Percentiles rank a stretch among this genome's conserved stretches.
phyloP scores from a whole-genome alignment of 2,888 invertebrate genomes.

The Temnothorax rugatulus region DNA sequence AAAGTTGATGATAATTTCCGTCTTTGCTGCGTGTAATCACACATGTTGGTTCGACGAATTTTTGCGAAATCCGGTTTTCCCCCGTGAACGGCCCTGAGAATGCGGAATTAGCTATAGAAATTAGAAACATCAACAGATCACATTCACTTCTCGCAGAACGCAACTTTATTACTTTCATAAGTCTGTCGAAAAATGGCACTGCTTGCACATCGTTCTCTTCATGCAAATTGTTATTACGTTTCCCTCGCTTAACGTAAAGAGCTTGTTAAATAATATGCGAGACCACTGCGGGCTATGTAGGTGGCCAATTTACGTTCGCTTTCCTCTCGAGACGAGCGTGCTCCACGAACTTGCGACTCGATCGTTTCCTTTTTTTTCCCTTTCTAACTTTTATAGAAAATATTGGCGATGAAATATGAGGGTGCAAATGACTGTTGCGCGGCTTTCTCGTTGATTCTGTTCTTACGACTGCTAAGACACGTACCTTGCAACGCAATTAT shows the following conservation, averaged over 20 bases:
- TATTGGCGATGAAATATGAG: constrained; percentile 62
- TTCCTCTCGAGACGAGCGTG: constrained; percentile 20
- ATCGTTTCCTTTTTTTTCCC: constrained; percentile 39
- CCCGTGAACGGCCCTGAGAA: constrained; percentile 21
- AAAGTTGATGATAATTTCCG: not conserved
- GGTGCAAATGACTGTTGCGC: constrained; percentile 69
- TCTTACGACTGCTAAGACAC: not conserved
- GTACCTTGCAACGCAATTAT: not conserved
- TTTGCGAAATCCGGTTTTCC: not conserved
- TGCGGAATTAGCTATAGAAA: constrained; percentile 72
- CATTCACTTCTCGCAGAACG: constrained; percentile 65
- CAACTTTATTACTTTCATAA: constrained; percentile 75
- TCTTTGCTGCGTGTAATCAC: not conserved
- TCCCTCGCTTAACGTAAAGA: constrained; percentile 12
- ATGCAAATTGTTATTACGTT: constrained; percentile 53
- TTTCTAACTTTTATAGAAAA: constrained; percentile 51
- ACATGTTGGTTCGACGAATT: not conserved
- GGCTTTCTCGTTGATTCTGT: not conserved
- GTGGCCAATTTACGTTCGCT: constrained; percentile 17
- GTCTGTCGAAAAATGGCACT: constrained; percentile 71
- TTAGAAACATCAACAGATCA: constrained; percentile 69
- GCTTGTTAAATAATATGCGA: constrained; percentile 25
- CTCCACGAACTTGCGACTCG: constrained; percentile 21
- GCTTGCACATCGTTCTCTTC: constrained; percentile 62
- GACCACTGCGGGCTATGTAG: constrained; percentile 16